These are phyloP conservation scores for Falco cherrug DNA, from an alignment of 2,797 vertebrate genomes.

Conservation along the genomic window DNA sequence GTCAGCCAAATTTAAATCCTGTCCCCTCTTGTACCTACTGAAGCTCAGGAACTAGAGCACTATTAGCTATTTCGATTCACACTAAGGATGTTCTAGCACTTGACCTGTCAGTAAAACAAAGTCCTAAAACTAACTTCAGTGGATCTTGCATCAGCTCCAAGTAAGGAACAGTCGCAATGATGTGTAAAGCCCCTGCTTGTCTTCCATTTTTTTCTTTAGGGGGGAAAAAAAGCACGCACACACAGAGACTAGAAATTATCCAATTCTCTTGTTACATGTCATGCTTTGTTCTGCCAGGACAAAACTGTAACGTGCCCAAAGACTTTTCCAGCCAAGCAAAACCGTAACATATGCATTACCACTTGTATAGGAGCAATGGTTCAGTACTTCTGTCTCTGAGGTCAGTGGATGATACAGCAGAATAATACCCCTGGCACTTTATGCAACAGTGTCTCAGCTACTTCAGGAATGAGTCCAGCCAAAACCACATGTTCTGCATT, in stretches of 20 bases:
- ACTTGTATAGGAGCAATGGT: not conserved
- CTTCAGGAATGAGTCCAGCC: not conserved
- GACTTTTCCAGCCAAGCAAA: slow-evolving; percentile 10
- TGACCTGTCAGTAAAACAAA: not conserved
- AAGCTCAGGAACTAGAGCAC: not conserved
- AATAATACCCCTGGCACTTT: not conserved
- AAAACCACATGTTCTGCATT: slow-evolving; percentile 59
- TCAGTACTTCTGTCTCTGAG: slow-evolving; percentile 21
- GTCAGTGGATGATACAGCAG: slow-evolving; percentile 53
- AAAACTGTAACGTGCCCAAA: not conserved
- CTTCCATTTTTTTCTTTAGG: not conserved
- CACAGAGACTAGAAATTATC: not conserved
- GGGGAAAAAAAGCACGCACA: not conserved
- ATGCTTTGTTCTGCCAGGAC: not conserved
- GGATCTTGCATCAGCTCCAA: not conserved
- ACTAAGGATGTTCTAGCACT: not conserved
- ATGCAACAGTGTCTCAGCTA: slow-evolving; percentile 26
- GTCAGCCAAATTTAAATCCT: not conserved
- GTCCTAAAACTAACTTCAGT: not conserved
- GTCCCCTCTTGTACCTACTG: not conserved
- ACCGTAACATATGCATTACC: slow-evolving; percentile 6
- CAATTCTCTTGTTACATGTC: not conserved
- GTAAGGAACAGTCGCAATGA: not conserved
- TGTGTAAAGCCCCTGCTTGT: not conserved
- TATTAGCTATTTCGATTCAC: not conserved